Percentiles rank a stretch among this genome's conserved stretches.
Evolutionary conservation across 1,140 invertebrate genomes (phyloP).

Genomic region (Drosophila nikananu): DNA sequence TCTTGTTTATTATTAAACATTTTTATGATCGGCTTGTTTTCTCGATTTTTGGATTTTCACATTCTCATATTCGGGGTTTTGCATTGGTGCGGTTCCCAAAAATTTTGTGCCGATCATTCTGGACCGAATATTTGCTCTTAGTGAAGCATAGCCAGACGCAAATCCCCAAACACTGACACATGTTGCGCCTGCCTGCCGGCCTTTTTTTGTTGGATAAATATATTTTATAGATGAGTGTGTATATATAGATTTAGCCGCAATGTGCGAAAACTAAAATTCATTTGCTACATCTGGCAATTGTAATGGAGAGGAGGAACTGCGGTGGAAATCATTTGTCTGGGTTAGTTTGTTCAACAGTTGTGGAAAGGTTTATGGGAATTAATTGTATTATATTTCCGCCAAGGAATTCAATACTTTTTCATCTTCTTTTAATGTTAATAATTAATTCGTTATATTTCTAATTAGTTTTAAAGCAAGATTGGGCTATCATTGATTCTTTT

Average conservation of each 20-base stretch:
- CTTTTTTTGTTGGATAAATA: background rate
- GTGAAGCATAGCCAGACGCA: conserved; percentile 55
- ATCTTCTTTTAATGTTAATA: background rate
- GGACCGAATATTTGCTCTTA: conserved; percentile 48
- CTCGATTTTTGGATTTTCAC: conserved; percentile 22
- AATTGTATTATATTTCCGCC: background rate
- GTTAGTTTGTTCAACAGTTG: conserved; percentile 19
- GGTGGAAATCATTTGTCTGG: conserved; percentile 24
- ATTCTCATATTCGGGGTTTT: conserved; percentile 16
- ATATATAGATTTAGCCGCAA: conserved; percentile 27
- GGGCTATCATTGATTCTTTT: background rate
- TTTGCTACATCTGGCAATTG: conserved; percentile 63
- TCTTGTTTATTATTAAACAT: conserved; percentile 60
- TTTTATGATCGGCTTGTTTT: conserved; percentile 61
- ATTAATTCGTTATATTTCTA: background rate
- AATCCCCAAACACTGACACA: conserved; percentile 34
- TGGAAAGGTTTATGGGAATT: conserved; percentile 20
- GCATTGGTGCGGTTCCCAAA: conserved; percentile 13
- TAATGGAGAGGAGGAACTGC: conserved; percentile 12
- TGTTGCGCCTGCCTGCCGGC: conserved; percentile 40
- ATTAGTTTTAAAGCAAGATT: background rate
- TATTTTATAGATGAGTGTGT: conserved; percentile 3
- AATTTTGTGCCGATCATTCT: conserved; percentile 53
- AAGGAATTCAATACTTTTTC: background rate
- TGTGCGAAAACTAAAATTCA: conserved; percentile 67